These are phyloP conservation scores for Orchesella flavescens DNA, from an alignment of 2,888 invertebrate genomes.

Conservation along the genomic window DNA sequence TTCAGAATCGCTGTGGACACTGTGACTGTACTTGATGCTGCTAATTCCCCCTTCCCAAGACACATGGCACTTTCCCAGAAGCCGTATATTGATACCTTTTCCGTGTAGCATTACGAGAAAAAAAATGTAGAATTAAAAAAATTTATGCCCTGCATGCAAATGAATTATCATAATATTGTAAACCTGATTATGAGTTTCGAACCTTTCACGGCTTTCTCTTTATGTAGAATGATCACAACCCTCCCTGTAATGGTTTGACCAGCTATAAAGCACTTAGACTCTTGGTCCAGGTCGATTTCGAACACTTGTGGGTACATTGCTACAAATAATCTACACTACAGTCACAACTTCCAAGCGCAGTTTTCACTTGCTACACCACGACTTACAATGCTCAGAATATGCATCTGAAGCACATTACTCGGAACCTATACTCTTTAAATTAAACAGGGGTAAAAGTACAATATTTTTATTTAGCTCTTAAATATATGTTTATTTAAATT, in stretches of 20 bases:
- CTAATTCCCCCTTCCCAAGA: conserved; percentile 60
- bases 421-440: too few relatives aligned
- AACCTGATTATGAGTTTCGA: too few relatives aligned
- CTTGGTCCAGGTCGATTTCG: conserved; percentile 59
- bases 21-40: conserved; percentile 56
- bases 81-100: conserved; percentile 55
- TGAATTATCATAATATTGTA: not conserved
- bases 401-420: too few relatives aligned
- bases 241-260: conserved; percentile 60
- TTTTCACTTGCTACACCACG: too few relatives aligned
- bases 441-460: too few relatives aligned
- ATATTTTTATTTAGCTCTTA: too few relatives aligned
- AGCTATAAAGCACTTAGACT: conserved; percentile 46
- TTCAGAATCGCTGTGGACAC: conserved; percentile 51
- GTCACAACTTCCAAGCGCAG: too few relatives aligned
- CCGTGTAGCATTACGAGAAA: too few relatives aligned
- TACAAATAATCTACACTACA: not conserved
- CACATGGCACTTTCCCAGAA: conserved; percentile 57
- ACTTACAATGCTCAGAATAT: too few relatives aligned
- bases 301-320: conserved; percentile 62
- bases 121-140: not conserved
- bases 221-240: conserved; percentile 48
- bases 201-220: conserved; percentile 64
- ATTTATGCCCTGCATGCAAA: not conserved
- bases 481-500: too few relatives aligned